A percentile compares a stretch with the other conserved stretches of the same genome.
Conservation (phyloP, 2,113 vertebrate species). For the Trichomycterus rosablanca region DNA sequence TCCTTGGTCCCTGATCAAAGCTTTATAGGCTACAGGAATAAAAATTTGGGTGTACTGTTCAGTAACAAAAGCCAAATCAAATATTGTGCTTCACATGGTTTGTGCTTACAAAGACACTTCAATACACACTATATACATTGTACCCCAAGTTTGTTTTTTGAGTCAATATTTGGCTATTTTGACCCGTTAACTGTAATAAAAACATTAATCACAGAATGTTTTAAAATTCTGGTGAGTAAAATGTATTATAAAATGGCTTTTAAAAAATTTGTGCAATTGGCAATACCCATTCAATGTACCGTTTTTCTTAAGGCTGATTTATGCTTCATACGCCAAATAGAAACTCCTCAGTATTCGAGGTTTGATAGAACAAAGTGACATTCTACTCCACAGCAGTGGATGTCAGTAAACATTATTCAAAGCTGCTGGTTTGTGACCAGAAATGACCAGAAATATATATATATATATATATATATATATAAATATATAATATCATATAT, state of each 20-base stretch:
- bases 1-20: constrained; percentile 17
- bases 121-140: constrained; percentile 9
- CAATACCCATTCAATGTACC: constrained; percentile 27
- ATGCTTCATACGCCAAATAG: constrained; percentile 16
- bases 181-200: constrained; percentile 4
- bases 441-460: neutral
- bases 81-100: too few species aligned
- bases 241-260: constrained; percentile 33
- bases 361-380: neutral
- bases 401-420: neutral
- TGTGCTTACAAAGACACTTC: constrained; percentile 33
- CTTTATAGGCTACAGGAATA: neutral
- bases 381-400: neutral
- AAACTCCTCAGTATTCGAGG: neutral
- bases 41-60: constrained; percentile 6
- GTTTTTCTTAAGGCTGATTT: constrained; percentile 20
- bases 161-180: constrained; percentile 39
- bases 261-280: constrained; percentile 19
- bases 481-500: neutral
- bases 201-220: constrained; percentile 7
- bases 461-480: too few species aligned
- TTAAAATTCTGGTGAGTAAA: constrained; percentile 12
- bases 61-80: too few species aligned
- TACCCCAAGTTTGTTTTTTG: constrained; percentile 19
- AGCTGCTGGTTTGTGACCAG: neutral